Base-by-base conservation (phyloP, 1,140 invertebrate genomes). In the Drosophila willistoni region DNA sequence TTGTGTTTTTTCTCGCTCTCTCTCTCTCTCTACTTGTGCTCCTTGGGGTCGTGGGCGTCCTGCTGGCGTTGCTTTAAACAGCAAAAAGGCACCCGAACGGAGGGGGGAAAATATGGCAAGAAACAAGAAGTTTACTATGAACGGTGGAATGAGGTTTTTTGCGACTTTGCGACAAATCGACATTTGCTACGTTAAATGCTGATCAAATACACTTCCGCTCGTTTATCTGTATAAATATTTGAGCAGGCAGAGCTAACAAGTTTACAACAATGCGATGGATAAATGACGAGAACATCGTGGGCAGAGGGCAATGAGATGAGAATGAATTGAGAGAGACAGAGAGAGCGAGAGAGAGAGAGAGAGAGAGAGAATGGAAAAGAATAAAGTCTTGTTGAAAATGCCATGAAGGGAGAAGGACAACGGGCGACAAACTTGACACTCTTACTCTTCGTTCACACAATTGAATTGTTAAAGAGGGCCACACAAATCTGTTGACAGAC, bases 171-270 rank as follows among this genome's bases (percentile, higher is more conserved):
- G 80, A 79, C 72, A 85, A 86, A 86, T 85, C 81, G 74, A 71
- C 82, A 85, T 85, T 85, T 79, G 81, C 70, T 76, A 78, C 81
- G 71, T 85, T 86, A 79, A 86, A 85, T 81, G 78, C 75, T 86
- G 82, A 86, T 86, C 82, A 86, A 86, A 86, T 77, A 74, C 73
- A 74, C 79, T 80, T 86, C 83, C 80, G 80, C 84, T 87, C 85
- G 85, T 90, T 90, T 90, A 87, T 90, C 83, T 90, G 78, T 67
- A 81, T 72, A 87, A 90, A 90, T 90, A 90, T 87, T 81, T 87
- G 68, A 85, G 77, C 71, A 60, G 80, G 42, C 73, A 42, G 51
- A 61, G 54, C 75, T 83, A 83, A 82, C 80, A 83, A 83, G 79
- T 79, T 79, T 83, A 79, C 72, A 78, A 57, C 55, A 67, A 64